phyloP scores from a whole-genome alignment of 2,888 invertebrate genomes.

The Liopterus haemorrhoidalis region DNA sequence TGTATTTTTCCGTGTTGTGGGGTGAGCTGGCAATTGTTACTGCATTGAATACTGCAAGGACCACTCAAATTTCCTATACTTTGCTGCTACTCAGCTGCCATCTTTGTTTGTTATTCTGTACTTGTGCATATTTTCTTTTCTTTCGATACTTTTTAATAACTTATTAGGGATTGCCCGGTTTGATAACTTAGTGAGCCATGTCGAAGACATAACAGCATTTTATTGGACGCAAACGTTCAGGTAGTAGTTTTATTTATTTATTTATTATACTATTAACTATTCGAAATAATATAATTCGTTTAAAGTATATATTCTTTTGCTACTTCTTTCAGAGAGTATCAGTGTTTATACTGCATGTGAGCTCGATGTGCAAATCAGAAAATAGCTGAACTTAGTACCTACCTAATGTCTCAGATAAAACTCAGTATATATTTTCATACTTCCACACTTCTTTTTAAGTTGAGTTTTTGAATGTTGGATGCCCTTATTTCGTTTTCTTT shows the following conservation, averaged over 20 bases:
- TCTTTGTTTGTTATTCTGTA: constrained; percentile 29
- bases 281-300: constrained; percentile 24
- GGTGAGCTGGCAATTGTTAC: constrained; percentile 47
- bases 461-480: constrained; percentile 43
- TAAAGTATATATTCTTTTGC: constrained; percentile 25
- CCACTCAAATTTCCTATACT: constrained; percentile 68
- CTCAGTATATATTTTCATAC: constrained; percentile 26
- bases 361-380: constrained; percentile 38
- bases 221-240: constrained; percentile 35
- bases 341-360: constrained; percentile 29
- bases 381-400: constrained; percentile 18
- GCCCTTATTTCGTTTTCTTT: constrained; percentile 37
- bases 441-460: constrained; percentile 26
- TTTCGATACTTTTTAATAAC: constrained; percentile 20
- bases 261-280: constrained; percentile 37
- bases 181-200: constrained; percentile 28
- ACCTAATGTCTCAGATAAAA: constrained; percentile 15
- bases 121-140: constrained; percentile 22
- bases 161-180: constrained; percentile 20
- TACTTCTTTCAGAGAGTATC: constrained; percentile 26
- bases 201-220: constrained; percentile 33
- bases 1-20: constrained; percentile 44
- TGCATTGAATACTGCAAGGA: constrained; percentile 64
- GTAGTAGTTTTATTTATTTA: constrained; percentile 37
- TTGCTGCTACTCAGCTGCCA: constrained; percentile 46